These are phyloP conservation scores for Oryzias woworae DNA, from an alignment of 2,113 vertebrate species.

Conservation along the genomic window DNA sequence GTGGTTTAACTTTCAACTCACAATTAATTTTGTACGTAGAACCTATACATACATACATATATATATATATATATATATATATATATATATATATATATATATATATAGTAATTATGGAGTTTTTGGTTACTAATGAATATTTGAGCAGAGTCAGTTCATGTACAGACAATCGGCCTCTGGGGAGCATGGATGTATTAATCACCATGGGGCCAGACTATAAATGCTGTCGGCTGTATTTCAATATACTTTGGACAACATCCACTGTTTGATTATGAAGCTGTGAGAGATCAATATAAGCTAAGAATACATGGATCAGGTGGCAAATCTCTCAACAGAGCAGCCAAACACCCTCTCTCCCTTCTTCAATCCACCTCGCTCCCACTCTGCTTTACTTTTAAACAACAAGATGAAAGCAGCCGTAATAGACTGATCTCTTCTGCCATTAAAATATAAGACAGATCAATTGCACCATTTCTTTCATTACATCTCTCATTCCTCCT, in stretches of 20 bases:
- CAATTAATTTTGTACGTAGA: too few relatives aligned
- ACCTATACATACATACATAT: too few relatives aligned
- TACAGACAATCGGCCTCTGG: not conserved
- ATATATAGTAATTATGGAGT: too few relatives aligned
- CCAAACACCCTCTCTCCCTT: slow-evolving; percentile 41
- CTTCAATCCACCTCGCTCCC: slow-evolving; percentile 32
- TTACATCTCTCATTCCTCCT: slow-evolving; percentile 46
- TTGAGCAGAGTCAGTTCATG: too few relatives aligned
- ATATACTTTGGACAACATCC: slow-evolving; percentile 48
- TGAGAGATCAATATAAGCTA: slow-evolving; percentile 65
- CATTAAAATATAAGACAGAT: slow-evolving; percentile 67
- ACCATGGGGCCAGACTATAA: slow-evolving; percentile 46
- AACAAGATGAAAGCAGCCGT: slow-evolving; percentile 52
- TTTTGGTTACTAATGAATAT: too few relatives aligned
- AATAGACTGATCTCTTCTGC: slow-evolving; percentile 59
- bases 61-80: too few relatives aligned
- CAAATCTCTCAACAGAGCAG: slow-evolving; percentile 59
- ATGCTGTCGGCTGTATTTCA: slow-evolving; percentile 55
- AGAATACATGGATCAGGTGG: slow-evolving; percentile 65
- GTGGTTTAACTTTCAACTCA: too few relatives aligned
- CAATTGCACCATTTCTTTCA: slow-evolving; percentile 66
- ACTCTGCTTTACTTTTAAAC: slow-evolving; percentile 38
- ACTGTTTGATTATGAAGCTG: slow-evolving; percentile 66
- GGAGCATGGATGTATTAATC: slow-evolving; percentile 16
- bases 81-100: too few relatives aligned